phyloP scores from a whole-genome alignment of 2,113 vertebrate species.

The Acanthisitta chloris region DNA sequence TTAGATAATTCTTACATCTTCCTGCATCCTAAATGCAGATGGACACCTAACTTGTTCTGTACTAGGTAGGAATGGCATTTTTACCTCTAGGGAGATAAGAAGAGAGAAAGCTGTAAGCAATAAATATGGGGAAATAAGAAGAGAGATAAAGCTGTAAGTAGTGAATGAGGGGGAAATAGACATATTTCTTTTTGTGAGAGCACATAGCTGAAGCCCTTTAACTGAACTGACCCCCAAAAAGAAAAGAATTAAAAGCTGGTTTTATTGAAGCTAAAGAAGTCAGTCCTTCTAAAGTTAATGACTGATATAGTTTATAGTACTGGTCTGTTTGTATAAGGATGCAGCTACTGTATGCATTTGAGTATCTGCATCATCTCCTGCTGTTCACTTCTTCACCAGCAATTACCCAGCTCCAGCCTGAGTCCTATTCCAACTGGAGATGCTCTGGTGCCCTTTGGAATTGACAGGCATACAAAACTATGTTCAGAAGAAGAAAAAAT shows the following conservation, averaged over 20 bases:
- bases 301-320: neutral
- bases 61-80: neutral
- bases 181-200: neutral
- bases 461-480: neutral
- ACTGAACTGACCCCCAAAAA: neutral
- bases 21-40: neutral
- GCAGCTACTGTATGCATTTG: neutral
- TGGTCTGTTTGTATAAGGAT: neutral
- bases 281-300: neutral
- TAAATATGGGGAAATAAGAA: neutral
- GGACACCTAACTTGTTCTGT: neutral
- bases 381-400: neutral
- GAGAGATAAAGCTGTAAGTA: neutral
- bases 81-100: neutral
- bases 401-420: neutral
- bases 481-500: neutral
- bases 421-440: neutral
- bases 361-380: rapidly evolving
- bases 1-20: neutral
- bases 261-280: neutral
- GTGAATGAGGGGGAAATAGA: neutral
- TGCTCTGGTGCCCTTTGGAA: neutral
- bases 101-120: neutral
- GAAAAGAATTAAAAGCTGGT: neutral
- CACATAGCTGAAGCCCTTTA: neutral